Conservation (phyloP, 2,113 vertebrate species). For the Montifringilla adamsi region DNA sequence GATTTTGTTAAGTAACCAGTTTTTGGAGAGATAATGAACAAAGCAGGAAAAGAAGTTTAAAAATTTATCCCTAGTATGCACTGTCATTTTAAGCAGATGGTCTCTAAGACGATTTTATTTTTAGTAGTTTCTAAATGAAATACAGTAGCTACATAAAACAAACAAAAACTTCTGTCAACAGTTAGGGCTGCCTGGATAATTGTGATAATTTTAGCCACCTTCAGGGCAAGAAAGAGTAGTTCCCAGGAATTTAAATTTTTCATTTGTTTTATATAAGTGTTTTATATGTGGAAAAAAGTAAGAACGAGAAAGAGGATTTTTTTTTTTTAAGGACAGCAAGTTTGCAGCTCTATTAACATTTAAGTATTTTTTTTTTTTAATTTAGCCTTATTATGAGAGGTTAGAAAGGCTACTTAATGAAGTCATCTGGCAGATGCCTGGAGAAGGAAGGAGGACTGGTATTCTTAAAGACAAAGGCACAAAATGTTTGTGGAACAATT, state of each 20-base stretch:
- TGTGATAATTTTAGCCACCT: background rate
- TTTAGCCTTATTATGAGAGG: background rate
- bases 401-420: background rate
- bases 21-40: background rate
- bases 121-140: constrained; percentile 49
- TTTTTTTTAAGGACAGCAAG: background rate
- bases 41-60: background rate
- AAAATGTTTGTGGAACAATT: background rate
- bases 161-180: constrained; percentile 39
- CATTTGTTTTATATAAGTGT: background rate
- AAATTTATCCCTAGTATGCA: background rate
- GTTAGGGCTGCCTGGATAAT: constrained; percentile 7
- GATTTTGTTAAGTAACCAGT: background rate
- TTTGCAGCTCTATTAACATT: background rate
- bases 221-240: background rate
- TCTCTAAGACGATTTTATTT: constrained; percentile 31
- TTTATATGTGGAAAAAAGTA: background rate
- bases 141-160: constrained; percentile 32
- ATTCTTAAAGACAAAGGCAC: background rate
- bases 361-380: background rate
- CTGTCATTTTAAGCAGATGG: constrained; percentile 47
- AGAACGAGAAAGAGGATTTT: background rate
- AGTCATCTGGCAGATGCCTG: background rate
- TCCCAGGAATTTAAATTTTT: background rate
- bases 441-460: background rate